Conservation (phyloP, 2,888 invertebrate genomes). For the Lordiphosa fenestrarum region DNA sequence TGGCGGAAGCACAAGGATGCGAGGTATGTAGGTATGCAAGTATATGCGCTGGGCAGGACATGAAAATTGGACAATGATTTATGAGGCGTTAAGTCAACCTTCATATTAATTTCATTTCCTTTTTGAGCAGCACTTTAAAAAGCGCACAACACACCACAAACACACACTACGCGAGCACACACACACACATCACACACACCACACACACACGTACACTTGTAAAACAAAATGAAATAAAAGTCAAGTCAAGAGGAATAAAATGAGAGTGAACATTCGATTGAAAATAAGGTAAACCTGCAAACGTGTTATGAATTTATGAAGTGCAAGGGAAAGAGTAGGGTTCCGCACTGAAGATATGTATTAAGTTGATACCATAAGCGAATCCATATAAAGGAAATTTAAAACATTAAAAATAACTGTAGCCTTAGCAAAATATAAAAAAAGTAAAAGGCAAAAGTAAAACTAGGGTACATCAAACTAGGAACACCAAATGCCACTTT, state of each 20-base stretch:
- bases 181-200: no score
- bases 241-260: constrained; percentile 44
- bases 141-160: constrained; percentile 1
- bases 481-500: no score
- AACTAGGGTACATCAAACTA: no score
- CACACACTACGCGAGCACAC: constrained; percentile 6
- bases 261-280: constrained; percentile 32
- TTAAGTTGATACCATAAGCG: no score
- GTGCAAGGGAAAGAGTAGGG: constrained; percentile 1
- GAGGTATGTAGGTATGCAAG: constrained; percentile 20
- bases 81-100: constrained; percentile 75
- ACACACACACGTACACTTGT: constrained; percentile 28
- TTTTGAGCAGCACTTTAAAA: constrained; percentile 52
- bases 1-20: constrained; percentile 37
- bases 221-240: constrained; percentile 34
- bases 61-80: constrained; percentile 74
- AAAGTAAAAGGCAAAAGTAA: no score
- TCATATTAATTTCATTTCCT: constrained; percentile 74
- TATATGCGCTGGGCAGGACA: constrained; percentile 32
- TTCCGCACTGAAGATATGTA: no score
- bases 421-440: no score
- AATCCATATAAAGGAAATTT: no score
- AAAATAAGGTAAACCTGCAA: constrained; percentile 29
- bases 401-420: no score
- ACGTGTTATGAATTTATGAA: constrained; percentile 59